Evolutionary conservation across 2,797 vertebrate species (phyloP).

Genomic region (Diglossa cyanea): DNA sequence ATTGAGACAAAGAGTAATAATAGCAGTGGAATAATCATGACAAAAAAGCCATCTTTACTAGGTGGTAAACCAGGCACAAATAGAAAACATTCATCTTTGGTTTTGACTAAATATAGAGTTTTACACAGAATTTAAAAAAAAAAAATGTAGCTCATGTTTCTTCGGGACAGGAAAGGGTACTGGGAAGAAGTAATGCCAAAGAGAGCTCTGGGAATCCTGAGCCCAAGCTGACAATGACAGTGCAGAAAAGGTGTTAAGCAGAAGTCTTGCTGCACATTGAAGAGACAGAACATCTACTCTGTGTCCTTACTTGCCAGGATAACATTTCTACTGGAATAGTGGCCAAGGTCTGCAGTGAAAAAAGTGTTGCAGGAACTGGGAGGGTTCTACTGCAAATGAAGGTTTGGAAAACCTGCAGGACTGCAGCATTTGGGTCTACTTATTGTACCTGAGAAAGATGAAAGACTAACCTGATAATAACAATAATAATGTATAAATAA

Average conservation of each 20-base stretch:
- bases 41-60: background rate
- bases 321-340: background rate
- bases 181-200: background rate
- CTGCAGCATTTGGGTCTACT: background rate
- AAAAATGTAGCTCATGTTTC: background rate
- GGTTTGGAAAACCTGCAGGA: background rate
- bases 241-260: background rate
- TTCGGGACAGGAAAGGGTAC: background rate
- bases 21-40: background rate
- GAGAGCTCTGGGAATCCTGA: background rate
- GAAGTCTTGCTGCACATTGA: background rate
- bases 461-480: background rate
- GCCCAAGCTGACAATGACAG: background rate
- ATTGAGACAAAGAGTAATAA: background rate
- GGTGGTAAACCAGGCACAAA: background rate
- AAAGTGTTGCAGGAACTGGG: background rate
- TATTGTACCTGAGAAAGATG: fast-evolving
- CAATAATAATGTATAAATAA: background rate
- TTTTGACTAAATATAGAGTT: background rate
- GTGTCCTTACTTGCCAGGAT: background rate
- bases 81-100: background rate
- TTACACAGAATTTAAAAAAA: background rate
- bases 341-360: background rate
- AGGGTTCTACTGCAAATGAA: background rate
- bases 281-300: background rate